Base-by-base conservation (phyloP, 2,113 vertebrate genomes). In the Eolophus roseicapilla region DNA sequence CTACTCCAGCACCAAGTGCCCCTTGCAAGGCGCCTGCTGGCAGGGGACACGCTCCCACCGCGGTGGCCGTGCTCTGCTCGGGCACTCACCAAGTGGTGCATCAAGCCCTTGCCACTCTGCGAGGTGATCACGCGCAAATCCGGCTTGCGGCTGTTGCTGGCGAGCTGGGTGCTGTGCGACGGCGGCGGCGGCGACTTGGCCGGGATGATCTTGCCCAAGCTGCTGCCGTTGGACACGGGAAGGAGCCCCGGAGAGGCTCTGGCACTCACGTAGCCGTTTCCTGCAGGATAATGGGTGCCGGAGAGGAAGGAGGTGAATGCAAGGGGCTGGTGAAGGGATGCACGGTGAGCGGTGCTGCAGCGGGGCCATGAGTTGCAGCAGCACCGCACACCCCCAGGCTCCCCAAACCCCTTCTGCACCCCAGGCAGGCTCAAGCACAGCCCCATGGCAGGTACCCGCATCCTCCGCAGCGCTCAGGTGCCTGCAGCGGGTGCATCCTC, bases 71-170 rank as follows among this genome's bases (percentile, higher is more conserved):
- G 49, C 49, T 50, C 49, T 50, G 25, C 49, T 27, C 9, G 14
- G 39, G 52, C 21, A 95, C 99, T 99, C 98, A 99, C 99, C 99
- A 99, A 95, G 8, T 98, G 99, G 95, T 99, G 99, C 99, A 99
- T 98, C 47, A 99, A 97, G 82, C 98, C 99, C 97, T 99, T 99
- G 69, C 98, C 98, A 24, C 98, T 98, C 98, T 99, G 99, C 21
- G 99, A 99, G 87, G 99, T 99, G 98, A 99, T 99, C 91, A 99
- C 99, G 10, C 99, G 97, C 43, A 99, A 98, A 98, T 99, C 99
- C 2, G 99, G 99, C 97, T 99, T 99, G 97, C 99, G 99, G 96
- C 96, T 98, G 98, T 98, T 99, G 98, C 96, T 94, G 71, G 97
- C 98, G 39, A 99, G 98, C 98, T 98, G 99, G 21, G 98, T 83